Conservation (phyloP, 2,113 vertebrate species). For the Herpailurus yagouaroundi region DNA sequence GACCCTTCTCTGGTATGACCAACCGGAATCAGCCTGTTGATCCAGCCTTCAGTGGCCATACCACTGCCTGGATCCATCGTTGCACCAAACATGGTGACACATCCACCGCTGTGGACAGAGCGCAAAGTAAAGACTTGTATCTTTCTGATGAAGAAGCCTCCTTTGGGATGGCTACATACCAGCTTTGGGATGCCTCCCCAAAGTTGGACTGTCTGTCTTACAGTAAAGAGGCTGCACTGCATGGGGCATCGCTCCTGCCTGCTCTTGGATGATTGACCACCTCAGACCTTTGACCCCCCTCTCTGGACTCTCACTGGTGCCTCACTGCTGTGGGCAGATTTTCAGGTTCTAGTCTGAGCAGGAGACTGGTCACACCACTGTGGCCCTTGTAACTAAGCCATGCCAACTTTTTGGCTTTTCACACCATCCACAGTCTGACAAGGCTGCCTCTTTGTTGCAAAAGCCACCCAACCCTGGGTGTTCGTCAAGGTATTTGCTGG, state of each 20-base stretch:
- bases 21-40: neutral
- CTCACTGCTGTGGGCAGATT: neutral
- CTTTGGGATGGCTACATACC: neutral
- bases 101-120: neutral
- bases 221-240: neutral
- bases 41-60: no score
- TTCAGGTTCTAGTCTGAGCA: neutral
- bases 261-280: neutral
- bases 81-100: neutral
- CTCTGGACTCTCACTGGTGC: neutral
- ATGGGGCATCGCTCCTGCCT: neutral
- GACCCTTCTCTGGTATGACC: neutral
- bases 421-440: neutral
- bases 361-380: neutral
- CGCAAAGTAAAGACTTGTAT: neutral
- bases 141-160: neutral
- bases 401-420: neutral
- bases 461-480: neutral
- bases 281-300: neutral
- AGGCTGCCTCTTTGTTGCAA: neutral
- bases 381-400: neutral
- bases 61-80: neutral
- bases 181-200: neutral
- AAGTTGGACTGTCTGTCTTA: neutral
- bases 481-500: neutral